These are phyloP conservation scores for Coremacera marginata DNA, from an alignment of 2,888 invertebrate species.

Conservation along the genomic window DNA sequence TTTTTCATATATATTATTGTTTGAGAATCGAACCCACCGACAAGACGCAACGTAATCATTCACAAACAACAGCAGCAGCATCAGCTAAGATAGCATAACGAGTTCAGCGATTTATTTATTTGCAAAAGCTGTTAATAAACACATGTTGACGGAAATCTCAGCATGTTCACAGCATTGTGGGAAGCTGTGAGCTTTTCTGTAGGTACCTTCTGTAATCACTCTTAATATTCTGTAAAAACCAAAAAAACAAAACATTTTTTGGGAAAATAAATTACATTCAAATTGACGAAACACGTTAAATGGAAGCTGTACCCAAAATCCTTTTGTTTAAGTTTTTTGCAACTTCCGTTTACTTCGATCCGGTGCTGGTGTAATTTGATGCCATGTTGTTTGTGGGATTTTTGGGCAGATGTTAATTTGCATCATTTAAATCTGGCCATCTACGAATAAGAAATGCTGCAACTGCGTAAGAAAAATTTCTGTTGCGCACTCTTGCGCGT, in stretches of 20 bases:
- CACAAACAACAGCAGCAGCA: conserved; percentile 13
- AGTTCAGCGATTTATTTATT: conserved; percentile 33
- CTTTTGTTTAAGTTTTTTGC: conserved; percentile 8
- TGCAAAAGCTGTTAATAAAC: conserved; percentile 32
- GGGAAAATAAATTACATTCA: conserved; percentile 11
- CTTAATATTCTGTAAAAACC: not conserved
- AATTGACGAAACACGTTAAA: not conserved
- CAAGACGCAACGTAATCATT: conserved; percentile 22
- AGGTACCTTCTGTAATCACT: not conserved
- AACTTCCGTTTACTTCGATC: not conserved
- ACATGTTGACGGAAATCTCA: conserved; percentile 29
- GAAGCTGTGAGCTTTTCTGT: not conserved
- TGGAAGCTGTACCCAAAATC: conserved; percentile 3
- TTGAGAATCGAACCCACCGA: conserved; percentile 1
- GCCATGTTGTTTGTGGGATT: not conserved
- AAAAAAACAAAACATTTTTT: not conserved
- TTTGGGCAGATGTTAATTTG: conserved; percentile 30
- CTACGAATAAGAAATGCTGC: too few relatives aligned
- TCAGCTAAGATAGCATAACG: conserved; percentile 7
- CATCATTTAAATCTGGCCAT: not conserved
- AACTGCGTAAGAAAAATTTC: too few relatives aligned
- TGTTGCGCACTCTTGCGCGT: too few relatives aligned
- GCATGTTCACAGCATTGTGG: conserved; percentile 6
- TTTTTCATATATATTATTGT: not conserved
- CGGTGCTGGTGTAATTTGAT: conserved; percentile 18